These are phyloP conservation scores for Xenopus tropicalis DNA, from an alignment of 2,113 vertebrate species.

Conservation along the genomic window UCB_Xtro_10.0 CM004451.2:6212001-6212500, in stretches of 20 bases:
- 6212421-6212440: constrained; percentile 54
- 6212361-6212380: constrained; percentile 57
- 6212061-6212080: constrained; percentile 29
- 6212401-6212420: constrained; percentile 56
- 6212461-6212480: constrained; percentile 72
- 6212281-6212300: constrained; percentile 53
- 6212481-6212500: constrained; percentile 58
- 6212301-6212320: constrained; percentile 54
- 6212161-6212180: constrained; percentile 51
- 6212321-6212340: too few relatives aligned
- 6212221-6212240: constrained; percentile 50
- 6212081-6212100: neutral
- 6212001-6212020: constrained; percentile 44
- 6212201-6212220: constrained; percentile 44
- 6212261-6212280: constrained; percentile 12
- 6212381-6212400: constrained; percentile 55
- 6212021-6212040: constrained; percentile 44
- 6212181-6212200: constrained; percentile 45
- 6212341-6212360: constrained; percentile 55
- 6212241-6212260: constrained; percentile 56
- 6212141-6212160: constrained; percentile 48
- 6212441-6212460: constrained; percentile 65
- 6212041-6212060: constrained; percentile 41
- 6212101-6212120: neutral
- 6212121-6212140: constrained; percentile 31